Percentiles rank a stretch among this genome's conserved stretches.
Evolutionary conservation across 2,888 invertebrate genomes (phyloP).

Genomic region (Tinea trinotella): DNA sequence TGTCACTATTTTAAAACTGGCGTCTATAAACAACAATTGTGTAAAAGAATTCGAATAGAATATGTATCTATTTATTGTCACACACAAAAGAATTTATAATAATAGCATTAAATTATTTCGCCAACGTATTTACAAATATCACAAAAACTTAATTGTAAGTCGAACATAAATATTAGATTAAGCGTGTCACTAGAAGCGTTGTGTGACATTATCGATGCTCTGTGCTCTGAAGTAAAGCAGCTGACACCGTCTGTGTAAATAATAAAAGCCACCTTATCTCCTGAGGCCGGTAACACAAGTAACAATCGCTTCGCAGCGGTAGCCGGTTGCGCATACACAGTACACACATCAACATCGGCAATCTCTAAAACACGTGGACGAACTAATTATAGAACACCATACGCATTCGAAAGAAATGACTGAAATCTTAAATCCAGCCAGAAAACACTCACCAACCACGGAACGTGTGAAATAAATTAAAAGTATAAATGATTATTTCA

Average conservation of each 20-base stretch:
- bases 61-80: not conserved
- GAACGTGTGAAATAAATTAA: not conserved
- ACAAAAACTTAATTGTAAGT: not conserved
- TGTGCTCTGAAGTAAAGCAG: slow-evolving; percentile 10
- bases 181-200: not conserved
- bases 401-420: slow-evolving; percentile 2
- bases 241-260: slow-evolving; percentile 13
- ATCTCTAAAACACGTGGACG: slow-evolving; percentile 48
- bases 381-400: slow-evolving; percentile 49
- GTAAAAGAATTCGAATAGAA: not conserved
- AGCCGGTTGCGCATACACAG: slow-evolving; percentile 1
- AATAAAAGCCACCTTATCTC: slow-evolving; percentile 16
- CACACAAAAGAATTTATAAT: not conserved
- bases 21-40: too few relatives aligned
- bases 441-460: not conserved
- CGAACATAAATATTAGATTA: not conserved
- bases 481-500: slow-evolving; percentile 5
- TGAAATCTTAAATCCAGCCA: not conserved
- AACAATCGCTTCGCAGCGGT: slow-evolving; percentile 10
- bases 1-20: too few relatives aligned
- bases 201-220: not conserved
- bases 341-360: slow-evolving; percentile 37
- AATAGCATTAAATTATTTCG: not conserved
- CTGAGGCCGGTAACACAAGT: slow-evolving; percentile 15
- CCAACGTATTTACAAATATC: not conserved